Base-by-base conservation (phyloP, 2,113 vertebrate species). In the Centropus bengalensis region DNA sequence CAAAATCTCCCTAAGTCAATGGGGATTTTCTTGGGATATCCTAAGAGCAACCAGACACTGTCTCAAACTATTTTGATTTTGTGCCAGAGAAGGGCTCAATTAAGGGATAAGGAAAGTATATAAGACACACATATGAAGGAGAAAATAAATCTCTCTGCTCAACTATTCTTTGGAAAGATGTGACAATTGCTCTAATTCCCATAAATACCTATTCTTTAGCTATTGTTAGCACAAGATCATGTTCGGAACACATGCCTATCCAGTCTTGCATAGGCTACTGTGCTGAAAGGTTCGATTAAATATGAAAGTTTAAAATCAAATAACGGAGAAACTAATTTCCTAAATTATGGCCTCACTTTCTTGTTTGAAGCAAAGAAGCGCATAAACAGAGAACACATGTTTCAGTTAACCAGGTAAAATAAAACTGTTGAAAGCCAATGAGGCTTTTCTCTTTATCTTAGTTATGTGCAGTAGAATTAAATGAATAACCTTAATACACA, bases 351-450 rank as follows among this genome's bases (percentile, higher is more conserved):
- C 36, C 14, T 83, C 36, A 45, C 5, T 74, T 71, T 47, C 27
- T 80, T 66, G 12, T 49, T 45, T 77, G 33, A 54, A 14, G 17
- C 7, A 70, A 71, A 71, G 9, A 23, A 1, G 2, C 38, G 21
- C 3, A 22, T 49, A 23, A 88, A n/a, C 9, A 6, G 32, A 38
- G 28, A 76, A 42, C 0, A 0, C 45, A 4, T 51, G 4, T 67
- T 92, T 93, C 8, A 3, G 8, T 6, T 81, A 54, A 44, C 16
- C 11, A 56, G 27, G 14, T 54, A 66, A 90, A 80, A 70, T 26
- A 24, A 28, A 38, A 74, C 5, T 12, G 5, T 17, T 88, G 22
- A 54, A 77, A 81, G 5, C 38, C 8, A 8, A 9, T 63, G 23
- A 63, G 8, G 13, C 6, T 78, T 81, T 59, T 42, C 27, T 16